phyloP scores from a whole-genome alignment of 1,140 invertebrate species.

The Manduca sexta region DNA sequence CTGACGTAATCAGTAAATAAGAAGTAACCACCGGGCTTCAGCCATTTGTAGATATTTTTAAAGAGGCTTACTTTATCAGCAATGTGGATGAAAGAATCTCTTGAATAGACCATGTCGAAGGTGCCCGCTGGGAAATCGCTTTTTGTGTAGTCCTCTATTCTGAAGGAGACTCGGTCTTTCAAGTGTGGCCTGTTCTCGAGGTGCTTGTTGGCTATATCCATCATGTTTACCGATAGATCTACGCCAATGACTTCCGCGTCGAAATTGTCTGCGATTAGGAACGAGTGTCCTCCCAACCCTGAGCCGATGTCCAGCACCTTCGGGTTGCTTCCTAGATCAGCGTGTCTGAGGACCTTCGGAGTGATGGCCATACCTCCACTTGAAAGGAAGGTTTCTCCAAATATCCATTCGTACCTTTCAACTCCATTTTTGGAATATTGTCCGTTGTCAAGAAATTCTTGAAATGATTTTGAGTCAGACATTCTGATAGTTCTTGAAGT shows the following conservation, averaged over 20 bases:
- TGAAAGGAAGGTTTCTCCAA: not conserved
- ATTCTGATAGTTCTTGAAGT: not conserved
- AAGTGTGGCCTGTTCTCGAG: not conserved
- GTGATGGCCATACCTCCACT: not conserved
- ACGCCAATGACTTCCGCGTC: not conserved
- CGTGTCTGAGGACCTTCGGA: not conserved
- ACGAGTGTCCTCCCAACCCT: not conserved
- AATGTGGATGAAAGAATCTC: constrained; percentile 1
- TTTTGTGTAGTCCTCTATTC: constrained; percentile 2
- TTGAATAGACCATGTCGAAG: constrained; percentile 1
- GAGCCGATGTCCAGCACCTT: not conserved
- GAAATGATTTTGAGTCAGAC: not conserved
- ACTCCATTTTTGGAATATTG: constrained; percentile 1
- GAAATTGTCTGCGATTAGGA: constrained; percentile 2
- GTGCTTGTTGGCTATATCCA: not conserved
- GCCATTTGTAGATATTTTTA: constrained; percentile 1
- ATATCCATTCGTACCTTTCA: constrained; percentile 1
- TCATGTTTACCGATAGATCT: not conserved
- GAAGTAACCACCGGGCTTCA: constrained; percentile 2
- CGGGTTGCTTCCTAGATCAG: not conserved
- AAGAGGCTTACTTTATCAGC: not conserved
- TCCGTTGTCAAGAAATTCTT: not conserved
- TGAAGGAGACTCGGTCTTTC: not conserved
- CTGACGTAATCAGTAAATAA: constrained; percentile 1
- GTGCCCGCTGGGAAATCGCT: not conserved